Evolutionary conservation across 2,888 invertebrate genomes (phyloP), one percentile per base, ranked within the genome.

Genomic region (Troides oblongomaculatus): DNA sequence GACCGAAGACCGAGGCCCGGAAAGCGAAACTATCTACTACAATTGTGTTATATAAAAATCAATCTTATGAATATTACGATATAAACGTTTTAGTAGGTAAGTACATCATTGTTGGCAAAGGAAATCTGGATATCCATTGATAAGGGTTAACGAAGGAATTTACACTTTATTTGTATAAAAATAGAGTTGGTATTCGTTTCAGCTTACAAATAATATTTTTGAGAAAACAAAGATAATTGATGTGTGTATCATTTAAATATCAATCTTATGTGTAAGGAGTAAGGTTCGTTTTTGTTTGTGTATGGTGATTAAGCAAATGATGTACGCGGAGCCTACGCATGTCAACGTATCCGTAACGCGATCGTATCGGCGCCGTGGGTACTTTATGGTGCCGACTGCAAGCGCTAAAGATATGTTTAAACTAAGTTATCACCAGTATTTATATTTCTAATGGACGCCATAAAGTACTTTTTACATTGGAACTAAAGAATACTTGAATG

Each of bases 301-400:
- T 64, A 23, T 25, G 25, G 62, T 59, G 58, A 64, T 39, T 69
- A 57, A 68, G 72, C 62, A 61, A 69, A 70, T 73, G 62, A 72
- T 74, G 74, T 74, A 76, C 73, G 75, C 76, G 80, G 84, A 85
- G 84, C 86, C 85, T 82, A 88, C 87, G 87, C 88, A 84, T 83
- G 87, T 88, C 88, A 87, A 80, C 84, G 79, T 82, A 81, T 84
- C 82, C 81, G 83, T 83, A 87, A 81, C 80, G 81, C 78, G 83
- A 84, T 84, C 79, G 72, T 77, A 79, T 82, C 81, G 77, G 79
- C 77, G 81, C 83, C 84, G 78, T 77, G 78, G 84, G 83, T 83
- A 81, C 79, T 84, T 82, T 83, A 81, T 81, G 75, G 76, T 78
- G 74, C 74, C 75, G 74, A 75, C 79, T 57, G 76, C 78, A 78